Evolutionary conservation across 2,888 invertebrate genomes (phyloP), one percentile per base, ranked within the genome.

Genomic region (Zelleria hepariella): DNA sequence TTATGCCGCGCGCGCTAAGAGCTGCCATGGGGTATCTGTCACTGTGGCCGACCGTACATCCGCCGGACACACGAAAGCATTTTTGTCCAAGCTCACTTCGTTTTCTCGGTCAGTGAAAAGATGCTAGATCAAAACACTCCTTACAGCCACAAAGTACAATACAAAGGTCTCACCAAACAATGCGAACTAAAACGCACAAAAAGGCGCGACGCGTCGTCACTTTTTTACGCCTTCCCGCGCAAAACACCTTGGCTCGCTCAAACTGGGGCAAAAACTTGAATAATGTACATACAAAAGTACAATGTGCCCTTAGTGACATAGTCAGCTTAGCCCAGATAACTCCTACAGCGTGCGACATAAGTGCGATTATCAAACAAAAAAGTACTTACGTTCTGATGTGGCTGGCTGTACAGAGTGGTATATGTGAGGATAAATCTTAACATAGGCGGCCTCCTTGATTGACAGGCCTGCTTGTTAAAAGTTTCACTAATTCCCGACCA

Each of bases 401-500:
- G n/a, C n/a, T n/a, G n/a, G n/a, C n/a, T n/a, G n/a, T n/a, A n/a
- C n/a, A n/a, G n/a, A n/a, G n/a, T n/a, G n/a, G n/a, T n/a, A n/a
- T n/a, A n/a, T n/a, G n/a, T 42, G 32, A 42, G 15, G 32, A 42
- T 42, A 42, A 42, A 42, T 42, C 32, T 42, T 42, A 1, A 4
- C 32, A 42, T 42, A 42, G 32, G 32, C 32, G 32, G 32, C 10
- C 59, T 57, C 63, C 62, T 58, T 74, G 73, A 77, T 71, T 77
- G 78, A 76, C 77, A 75, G 68, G 15, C 5, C 15, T 8, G 58
- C 58, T 58, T 53, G 58, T 58, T 58, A 58, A 59, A 59, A 59
- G 25, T 59, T 59, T 55, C 48, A 48, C 48, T 21, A 47, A 59
- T 48, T 25, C 49, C 47, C 21, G 18, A 21, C 26, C 10, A 42